phyloP scores from a whole-genome alignment of 2,888 invertebrate species.

The Sylvicola cinctus region DNA sequence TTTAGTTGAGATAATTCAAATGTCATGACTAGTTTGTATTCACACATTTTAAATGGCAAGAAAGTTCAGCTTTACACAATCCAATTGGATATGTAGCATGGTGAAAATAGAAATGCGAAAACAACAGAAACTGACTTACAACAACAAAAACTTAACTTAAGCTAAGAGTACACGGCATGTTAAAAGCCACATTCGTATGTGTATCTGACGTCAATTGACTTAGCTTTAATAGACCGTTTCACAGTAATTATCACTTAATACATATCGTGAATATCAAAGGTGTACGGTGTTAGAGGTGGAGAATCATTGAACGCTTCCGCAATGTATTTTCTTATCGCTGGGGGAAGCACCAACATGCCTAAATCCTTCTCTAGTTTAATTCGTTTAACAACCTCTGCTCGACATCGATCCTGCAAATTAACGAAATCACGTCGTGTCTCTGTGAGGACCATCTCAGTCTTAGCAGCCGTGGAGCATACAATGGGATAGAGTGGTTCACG shows the following conservation, averaged over 20 bases:
- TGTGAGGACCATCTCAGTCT: conserved; percentile 47
- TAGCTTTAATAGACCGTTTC: too few relatives aligned
- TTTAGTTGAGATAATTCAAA: too few relatives aligned
- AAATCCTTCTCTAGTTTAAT: conserved; percentile 29
- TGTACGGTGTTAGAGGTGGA: conserved; percentile 20
- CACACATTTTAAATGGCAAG: too few relatives aligned
- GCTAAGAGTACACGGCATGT: too few relatives aligned
- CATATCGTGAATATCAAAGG: conserved; percentile 16
- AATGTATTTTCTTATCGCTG: conserved; percentile 33
- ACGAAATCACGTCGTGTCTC: conserved; percentile 38
- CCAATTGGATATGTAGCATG: too few relatives aligned
- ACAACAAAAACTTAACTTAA: too few relatives aligned
- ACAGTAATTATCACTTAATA: neutral
- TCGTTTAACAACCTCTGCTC: conserved; percentile 36
- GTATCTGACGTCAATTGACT: too few relatives aligned
- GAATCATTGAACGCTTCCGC: conserved; percentile 29
- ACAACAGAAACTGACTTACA: too few relatives aligned
- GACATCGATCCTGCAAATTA: conserved; percentile 45
- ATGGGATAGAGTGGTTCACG: conserved; percentile 44
- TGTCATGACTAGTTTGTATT: too few relatives aligned
- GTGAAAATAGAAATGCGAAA: too few relatives aligned
- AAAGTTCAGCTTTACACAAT: too few relatives aligned
- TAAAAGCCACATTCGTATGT: too few relatives aligned
- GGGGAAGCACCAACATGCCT: conserved; percentile 34
- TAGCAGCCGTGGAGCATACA: conserved; percentile 50